These are phyloP conservation scores for Parasteatoda tepidariorum DNA, from an alignment of 1,140 invertebrate genomes.

Conservation along the genomic window DNA sequence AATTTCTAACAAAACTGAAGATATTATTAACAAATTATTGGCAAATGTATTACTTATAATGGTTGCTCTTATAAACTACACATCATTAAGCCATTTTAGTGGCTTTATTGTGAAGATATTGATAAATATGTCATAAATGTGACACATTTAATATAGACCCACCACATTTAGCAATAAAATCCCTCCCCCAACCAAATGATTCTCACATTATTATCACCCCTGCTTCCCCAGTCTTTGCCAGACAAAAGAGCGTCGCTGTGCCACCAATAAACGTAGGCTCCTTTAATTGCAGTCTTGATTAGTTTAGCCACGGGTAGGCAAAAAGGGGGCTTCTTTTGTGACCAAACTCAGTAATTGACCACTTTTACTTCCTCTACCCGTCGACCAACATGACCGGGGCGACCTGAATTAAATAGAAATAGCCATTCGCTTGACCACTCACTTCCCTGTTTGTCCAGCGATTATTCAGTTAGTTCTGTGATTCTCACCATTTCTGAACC, in stretches of 20 bases:
- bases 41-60: too few relatives aligned
- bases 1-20: too few relatives aligned
- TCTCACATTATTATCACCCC: constrained; percentile 12
- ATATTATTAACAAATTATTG: too few relatives aligned
- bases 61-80: too few relatives aligned
- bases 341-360: constrained; percentile 11
- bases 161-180: too few relatives aligned
- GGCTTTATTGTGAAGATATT: too few relatives aligned
- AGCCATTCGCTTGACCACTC: not conserved
- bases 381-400: not conserved
- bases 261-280: not conserved
- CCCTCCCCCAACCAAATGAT: constrained; percentile 4
- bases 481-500: not conserved
- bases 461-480: not conserved
- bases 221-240: not conserved
- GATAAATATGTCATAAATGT: too few relatives aligned
- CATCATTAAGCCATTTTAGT: too few relatives aligned
- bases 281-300: constrained; percentile 41
- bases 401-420: constrained; percentile 18
- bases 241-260: constrained; percentile 27
- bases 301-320: constrained; percentile 2
- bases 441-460: constrained; percentile 7
- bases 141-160: too few relatives aligned
- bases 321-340: not conserved
- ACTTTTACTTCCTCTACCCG: constrained; percentile 4